These are phyloP conservation scores for Bettongia penicillata DNA, from an alignment of 2,113 vertebrate genomes.

Conservation along the genomic window DNA sequence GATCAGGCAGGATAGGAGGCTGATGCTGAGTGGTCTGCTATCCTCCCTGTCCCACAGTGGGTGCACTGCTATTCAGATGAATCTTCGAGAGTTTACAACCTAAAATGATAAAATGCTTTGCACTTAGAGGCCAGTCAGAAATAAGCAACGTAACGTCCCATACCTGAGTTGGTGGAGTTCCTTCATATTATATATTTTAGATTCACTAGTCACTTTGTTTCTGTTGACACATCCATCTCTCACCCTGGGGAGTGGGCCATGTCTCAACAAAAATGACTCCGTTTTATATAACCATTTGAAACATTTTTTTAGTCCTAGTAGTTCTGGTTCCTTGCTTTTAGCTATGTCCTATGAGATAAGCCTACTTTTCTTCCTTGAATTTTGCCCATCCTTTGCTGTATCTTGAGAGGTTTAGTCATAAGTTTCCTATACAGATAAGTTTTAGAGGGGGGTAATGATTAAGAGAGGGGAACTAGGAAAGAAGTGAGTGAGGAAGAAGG, in stretches of 20 bases:
- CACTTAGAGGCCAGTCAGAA: neutral
- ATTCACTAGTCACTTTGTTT: neutral
- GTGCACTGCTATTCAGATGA: neutral
- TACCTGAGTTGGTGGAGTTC: neutral
- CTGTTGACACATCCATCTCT: neutral
- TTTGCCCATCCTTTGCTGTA: neutral
- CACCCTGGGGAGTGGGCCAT: neutral
- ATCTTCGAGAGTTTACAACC: neutral
- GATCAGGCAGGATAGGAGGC: no score
- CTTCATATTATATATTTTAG: neutral
- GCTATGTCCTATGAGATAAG: neutral
- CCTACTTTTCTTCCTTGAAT: neutral
- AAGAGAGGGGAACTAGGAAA: neutral
- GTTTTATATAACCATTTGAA: neutral
- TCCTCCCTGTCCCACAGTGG: no score
- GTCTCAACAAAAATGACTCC: neutral
- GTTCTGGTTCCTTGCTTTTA: conserved; percentile 22
- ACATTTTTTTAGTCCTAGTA: conserved; percentile 6
- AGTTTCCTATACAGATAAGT: neutral
- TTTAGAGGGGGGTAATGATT: neutral
- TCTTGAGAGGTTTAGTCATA: neutral
- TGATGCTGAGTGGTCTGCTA: no score
- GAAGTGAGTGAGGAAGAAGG: conserved; percentile 34
- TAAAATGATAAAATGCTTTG: neutral
- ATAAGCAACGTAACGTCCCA: neutral